Evolutionary conservation across 2,888 invertebrate genomes (phyloP), one percentile per base, ranked within the genome.

Genomic region (Sialis fuliginosa): DNA sequence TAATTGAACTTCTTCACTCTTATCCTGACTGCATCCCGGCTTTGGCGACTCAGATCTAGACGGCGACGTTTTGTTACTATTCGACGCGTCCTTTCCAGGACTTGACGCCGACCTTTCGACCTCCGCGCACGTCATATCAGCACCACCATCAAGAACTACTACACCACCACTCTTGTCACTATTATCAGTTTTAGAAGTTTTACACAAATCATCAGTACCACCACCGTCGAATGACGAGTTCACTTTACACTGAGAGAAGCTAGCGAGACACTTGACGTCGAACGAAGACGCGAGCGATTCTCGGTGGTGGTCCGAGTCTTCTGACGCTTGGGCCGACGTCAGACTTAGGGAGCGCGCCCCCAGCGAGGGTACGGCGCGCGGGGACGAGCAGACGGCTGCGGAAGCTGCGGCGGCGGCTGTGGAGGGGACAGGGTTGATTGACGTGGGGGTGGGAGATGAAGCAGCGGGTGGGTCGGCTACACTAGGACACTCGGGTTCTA

Each of bases 381-480:
- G 22, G 22, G 22, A 22, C 22, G 22, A 22, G 22, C 22, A 22
- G 22, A 22, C 51, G 52, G 42, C 49, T 50, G 37, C 58, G 51
- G 48, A 53, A 51, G 50, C 51, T 50, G 47, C 54, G 49, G 52
- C 55, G 51, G 52, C 56, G 50, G 48, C 54, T n/a, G 58, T 54
- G 47, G 57, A 54, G 49, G 52, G 48, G 45, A 58, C 58, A 37
- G 37, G 37, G 37, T 10, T 6, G 37, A 37, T 37, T 5, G 37
- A 37, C 12, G 10, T 30, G 45, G 30, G 49, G 54, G 54, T 37
- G 54, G 46, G 47, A 53, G 53, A 52, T 48, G 52, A 54, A 48
- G 58, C 51, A 42, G 56, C 43, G 47, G 60, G 58, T 50, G 57
- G 53, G 50, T 65, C 64, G 61, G 71, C 71, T 48, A 75, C 70